phyloP scores from a whole-genome alignment of 1,140 invertebrate genomes.

The Papilio xuthus region DNA sequence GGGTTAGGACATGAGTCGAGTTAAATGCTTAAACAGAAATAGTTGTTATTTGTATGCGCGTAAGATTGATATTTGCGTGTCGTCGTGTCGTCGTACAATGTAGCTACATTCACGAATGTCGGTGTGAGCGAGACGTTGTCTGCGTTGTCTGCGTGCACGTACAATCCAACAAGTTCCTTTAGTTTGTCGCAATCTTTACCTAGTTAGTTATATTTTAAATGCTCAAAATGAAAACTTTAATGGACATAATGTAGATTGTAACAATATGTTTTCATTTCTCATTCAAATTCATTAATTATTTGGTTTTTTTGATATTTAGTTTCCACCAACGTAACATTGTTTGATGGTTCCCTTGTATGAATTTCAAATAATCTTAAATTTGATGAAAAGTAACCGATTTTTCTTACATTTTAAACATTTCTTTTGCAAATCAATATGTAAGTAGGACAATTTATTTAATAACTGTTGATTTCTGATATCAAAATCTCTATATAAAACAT shows the following conservation, averaged over 20 bases:
- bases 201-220: slow-evolving; percentile 23
- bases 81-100: background rate
- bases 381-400: no score
- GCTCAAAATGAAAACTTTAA: slow-evolving; percentile 11
- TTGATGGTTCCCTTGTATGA: background rate
- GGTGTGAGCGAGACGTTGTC: background rate
- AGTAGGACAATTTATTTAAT: no score
- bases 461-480: no score
- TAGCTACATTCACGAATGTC: background rate
- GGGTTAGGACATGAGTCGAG: background rate
- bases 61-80: background rate
- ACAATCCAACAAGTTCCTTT: slow-evolving; percentile 2
- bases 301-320: background rate
- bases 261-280: background rate
- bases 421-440: no score
- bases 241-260: background rate
- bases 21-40: background rate
- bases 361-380: no score
- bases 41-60: background rate
- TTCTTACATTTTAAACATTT: no score
- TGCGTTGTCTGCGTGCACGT: background rate
- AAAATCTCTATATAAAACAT: no score
- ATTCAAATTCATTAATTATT: background rate
- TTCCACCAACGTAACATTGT: background rate
- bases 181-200: background rate